A percentile compares a stretch with the other conserved stretches of the same genome.
Conservation (phyloP, 2,888 invertebrate genomes). For the Pyrrhia umbra region DNA sequence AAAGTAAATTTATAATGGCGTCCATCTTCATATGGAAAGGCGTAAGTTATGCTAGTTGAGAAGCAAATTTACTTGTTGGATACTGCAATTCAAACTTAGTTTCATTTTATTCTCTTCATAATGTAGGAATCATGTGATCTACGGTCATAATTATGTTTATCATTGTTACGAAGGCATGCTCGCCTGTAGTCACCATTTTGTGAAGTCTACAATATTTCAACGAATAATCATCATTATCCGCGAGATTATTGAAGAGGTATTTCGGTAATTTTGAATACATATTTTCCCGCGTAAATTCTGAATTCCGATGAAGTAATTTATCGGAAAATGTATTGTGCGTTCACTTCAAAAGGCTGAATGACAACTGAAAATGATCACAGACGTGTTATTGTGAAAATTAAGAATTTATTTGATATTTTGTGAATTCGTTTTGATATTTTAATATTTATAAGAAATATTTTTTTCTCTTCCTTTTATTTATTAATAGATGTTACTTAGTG, state of each 20-base stretch:
- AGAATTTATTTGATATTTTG: slow-evolving; percentile 5
- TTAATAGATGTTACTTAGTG: no score
- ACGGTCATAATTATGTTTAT: not conserved
- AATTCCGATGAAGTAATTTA: slow-evolving; percentile 3
- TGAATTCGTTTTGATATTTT: not conserved
- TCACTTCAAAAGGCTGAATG: slow-evolving; percentile 20
- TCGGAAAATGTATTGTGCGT: slow-evolving; percentile 6
- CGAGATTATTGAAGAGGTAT: not conserved
- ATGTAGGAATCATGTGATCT: not conserved
- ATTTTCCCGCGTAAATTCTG: not conserved
- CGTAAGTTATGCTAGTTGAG: not conserved
- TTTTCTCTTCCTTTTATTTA: no score
- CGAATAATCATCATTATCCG: not conserved
- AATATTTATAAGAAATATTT: not conserved
- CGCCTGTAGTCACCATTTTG: no score
- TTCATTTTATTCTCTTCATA: not conserved
- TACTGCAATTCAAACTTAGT: slow-evolving; percentile 9
- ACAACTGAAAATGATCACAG: not conserved
- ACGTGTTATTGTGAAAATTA: slow-evolving; percentile 1
- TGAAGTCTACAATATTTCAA: not conserved
- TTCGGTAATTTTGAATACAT: slow-evolving; percentile 4
- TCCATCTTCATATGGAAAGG: slow-evolving; percentile 28
- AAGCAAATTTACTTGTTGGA: not conserved
- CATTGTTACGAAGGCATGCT: no score
- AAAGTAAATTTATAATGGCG: slow-evolving; percentile 33